Base-by-base conservation (phyloP, 2,113 vertebrate genomes). In the Garra rufa region DNA sequence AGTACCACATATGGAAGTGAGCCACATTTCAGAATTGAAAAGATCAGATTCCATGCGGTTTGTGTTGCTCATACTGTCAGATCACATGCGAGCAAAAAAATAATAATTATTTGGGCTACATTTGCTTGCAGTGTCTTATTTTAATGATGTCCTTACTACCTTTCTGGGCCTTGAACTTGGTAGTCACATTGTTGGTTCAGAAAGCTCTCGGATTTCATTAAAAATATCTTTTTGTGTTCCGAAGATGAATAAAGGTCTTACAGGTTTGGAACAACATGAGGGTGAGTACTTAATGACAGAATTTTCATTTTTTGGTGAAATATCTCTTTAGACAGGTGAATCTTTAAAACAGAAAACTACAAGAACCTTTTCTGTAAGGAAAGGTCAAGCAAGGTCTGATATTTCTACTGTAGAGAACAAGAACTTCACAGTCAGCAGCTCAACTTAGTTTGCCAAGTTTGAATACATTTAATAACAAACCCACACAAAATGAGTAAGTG, bases 401-500 rank as follows among this genome's bases (percentile, higher is more conserved):
- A 2, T 9, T 5, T 69, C 65, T 2, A 10, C 65, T 69, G 30
- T 38, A 38, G 17, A n/a, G n/a, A n/a, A 34, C 63, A 65, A 41
- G 50, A 55, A 76, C 28, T 77, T 57, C 28, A 41, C 30, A 38
- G 19, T 77, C 50, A 57, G 75, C 30, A 38, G 48, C 30, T 24
- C 5, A 41, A 15, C 30, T 57, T 2, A 24, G 50, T 21, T 55
- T 57, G 30, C 75, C 1, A 57, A 57, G 75, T 41, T 77, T 52
- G 30, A 57, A 24, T 14, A 0, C 5, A 76, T 55, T 57, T 77
- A 28, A 24, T 77, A 24, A 77, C 74, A 41, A 57, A 57, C 75
- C 75, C 50, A 57, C 50, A 77, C 75, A 77, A 77, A 77, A 57
- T 77, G 75, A 77, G 50, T 77, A 77, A 57, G 75, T 57, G 30